Evolutionary conservation across 1,140 invertebrate genomes (phyloP).

Genomic region (Chrysopa pallens): DNA sequence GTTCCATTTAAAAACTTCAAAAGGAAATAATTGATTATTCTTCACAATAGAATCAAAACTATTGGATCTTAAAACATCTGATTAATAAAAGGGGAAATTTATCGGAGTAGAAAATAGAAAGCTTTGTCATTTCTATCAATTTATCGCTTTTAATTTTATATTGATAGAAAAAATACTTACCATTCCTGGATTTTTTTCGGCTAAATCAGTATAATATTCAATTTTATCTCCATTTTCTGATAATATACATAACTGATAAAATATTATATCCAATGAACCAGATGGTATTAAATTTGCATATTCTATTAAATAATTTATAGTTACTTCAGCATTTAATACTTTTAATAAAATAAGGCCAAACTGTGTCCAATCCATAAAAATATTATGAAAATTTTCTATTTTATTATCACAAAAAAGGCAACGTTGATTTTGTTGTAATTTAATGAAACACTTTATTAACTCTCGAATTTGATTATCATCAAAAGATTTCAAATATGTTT

Average conservation of each 20-base stretch:
- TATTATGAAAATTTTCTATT: constrained; percentile 9
- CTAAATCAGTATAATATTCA: no score
- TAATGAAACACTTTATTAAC: constrained; percentile 10
- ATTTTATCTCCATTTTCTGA: no score
- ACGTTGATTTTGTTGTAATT: constrained; percentile 18
- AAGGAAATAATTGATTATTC: no score
- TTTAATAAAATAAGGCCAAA: constrained; percentile 17
- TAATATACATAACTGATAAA: constrained; percentile 17
- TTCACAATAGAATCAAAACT: no score
- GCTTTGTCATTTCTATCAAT: no score
- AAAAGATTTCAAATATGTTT: constrained; percentile 8
- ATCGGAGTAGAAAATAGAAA: no score
- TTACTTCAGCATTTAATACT: constrained; percentile 15
- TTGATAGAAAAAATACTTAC: no score
- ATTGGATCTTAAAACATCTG: no score
- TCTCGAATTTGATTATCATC: constrained; percentile 18
- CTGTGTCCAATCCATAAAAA: constrained; percentile 17
- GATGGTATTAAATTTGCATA: constrained; percentile 19
- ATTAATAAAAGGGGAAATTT: no score
- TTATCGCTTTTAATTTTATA: no score
- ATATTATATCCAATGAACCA: constrained; percentile 15
- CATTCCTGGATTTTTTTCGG: no score
- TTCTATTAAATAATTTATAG: constrained; percentile 16
- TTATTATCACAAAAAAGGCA: constrained; percentile 16
- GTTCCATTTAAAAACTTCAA: no score